Conservation (phyloP, 2,113 vertebrate species). For the Centropristis striata region DNA sequence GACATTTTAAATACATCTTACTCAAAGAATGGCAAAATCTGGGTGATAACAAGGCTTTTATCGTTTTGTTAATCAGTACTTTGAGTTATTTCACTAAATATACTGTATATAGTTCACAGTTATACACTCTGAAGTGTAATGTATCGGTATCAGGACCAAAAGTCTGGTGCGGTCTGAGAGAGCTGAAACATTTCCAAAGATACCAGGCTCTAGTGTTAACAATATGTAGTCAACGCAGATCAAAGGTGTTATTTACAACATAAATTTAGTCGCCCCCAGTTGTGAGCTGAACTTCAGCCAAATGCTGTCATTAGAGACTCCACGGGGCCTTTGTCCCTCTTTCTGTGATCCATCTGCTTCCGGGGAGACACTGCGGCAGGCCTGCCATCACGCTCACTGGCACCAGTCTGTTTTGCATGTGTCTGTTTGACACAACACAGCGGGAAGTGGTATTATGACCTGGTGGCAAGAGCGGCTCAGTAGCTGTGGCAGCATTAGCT, state of each 20-base stretch:
- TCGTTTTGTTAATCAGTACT: not conserved
- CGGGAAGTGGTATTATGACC: constrained; percentile 58
- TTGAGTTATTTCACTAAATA: not conserved
- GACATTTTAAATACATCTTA: not conserved
- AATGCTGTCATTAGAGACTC: constrained; percentile 57
- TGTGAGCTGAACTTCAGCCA: constrained; percentile 34
- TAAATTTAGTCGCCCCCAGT: constrained; percentile 36
- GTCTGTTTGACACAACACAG: constrained; percentile 68
- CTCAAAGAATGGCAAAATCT: not conserved
- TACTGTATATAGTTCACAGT: not conserved
- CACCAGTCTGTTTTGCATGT: constrained; percentile 69
- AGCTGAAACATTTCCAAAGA: not conserved
- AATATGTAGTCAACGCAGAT: constrained; percentile 30
- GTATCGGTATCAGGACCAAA: not conserved
- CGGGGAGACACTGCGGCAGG: constrained; percentile 46
- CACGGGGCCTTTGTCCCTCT: constrained; percentile 54
- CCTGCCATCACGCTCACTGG: constrained; percentile 53
- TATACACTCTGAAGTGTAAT: too few relatives aligned
- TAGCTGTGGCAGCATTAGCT: constrained; percentile 58
- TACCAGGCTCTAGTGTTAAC: not conserved
- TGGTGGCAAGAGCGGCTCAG: constrained; percentile 57
- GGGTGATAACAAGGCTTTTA: not conserved
- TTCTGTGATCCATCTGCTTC: constrained; percentile 71
- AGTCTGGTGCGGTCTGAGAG: not conserved
- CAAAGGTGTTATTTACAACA: constrained; percentile 61